Percentiles rank a stretch among this genome's conserved stretches.
These are phyloP conservation scores for Formica selysi DNA, from an alignment of 1,140 invertebrate genomes.

Conservation along the genomic window DNA sequence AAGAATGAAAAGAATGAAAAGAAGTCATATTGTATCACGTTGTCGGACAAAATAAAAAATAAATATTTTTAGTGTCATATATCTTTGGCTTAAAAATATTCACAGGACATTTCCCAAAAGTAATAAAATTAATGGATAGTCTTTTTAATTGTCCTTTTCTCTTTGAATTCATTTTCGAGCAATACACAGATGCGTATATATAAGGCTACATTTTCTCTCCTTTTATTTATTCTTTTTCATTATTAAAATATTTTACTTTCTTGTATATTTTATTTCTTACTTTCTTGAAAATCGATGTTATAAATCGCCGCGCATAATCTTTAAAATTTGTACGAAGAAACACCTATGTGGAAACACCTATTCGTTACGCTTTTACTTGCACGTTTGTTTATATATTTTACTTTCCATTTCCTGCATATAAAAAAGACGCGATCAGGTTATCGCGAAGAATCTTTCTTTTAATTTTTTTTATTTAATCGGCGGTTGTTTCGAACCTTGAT, in stretches of 20 bases:
- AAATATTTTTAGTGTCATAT: too few relatives aligned
- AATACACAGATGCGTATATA: too few relatives aligned
- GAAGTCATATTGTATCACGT: too few relatives aligned
- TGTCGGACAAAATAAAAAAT: too few relatives aligned
- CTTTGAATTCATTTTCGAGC: too few relatives aligned
- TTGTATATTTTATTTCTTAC: neutral
- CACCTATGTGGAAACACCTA: neutral
- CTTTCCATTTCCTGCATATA: neutral
- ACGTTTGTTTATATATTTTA: neutral
- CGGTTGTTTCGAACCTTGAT: constrained; percentile 1
- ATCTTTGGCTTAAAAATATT: too few relatives aligned
- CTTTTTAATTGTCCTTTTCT: too few relatives aligned
- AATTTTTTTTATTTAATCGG: neutral
- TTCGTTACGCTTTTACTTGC: neutral
- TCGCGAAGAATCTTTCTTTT: neutral
- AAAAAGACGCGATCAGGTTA: constrained; percentile 5
- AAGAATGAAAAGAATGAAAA: too few relatives aligned
- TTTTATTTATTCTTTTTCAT: neutral
- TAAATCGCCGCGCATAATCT: neutral
- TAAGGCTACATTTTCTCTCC: too few relatives aligned
- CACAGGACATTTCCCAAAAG: too few relatives aligned
- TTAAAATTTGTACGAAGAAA: neutral
- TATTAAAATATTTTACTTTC: neutral
- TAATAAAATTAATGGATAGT: too few relatives aligned
- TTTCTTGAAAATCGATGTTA: neutral